These are phyloP conservation scores for Borostomias antarcticus DNA, from an alignment of 2,797 vertebrate species.

Conservation along the genomic window DNA sequence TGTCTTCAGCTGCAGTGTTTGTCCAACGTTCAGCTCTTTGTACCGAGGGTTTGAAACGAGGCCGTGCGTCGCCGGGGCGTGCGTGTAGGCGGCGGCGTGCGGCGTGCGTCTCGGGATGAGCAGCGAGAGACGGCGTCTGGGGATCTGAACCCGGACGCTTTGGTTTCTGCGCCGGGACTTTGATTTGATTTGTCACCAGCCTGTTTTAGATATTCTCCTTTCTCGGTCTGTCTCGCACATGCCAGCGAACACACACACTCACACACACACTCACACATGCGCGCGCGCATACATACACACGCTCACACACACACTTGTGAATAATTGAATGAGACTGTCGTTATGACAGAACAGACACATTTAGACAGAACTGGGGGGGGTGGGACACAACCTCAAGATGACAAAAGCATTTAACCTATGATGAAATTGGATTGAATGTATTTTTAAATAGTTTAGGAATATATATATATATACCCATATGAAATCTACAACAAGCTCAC, in stretches of 20 bases:
- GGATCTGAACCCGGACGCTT: conserved; percentile 8
- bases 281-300: too few species aligned
- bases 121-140: conserved; percentile 37
- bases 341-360: conserved; percentile 36
- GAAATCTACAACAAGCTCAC: too few species aligned
- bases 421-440: too few species aligned
- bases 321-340: conserved; percentile 22
- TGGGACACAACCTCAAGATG: conserved; percentile 24
- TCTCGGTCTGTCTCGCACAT: too few species aligned
- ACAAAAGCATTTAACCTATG: too few species aligned
- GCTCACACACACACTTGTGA: conserved; percentile 14
- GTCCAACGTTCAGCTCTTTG: conserved; percentile 32
- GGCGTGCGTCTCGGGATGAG: neutral
- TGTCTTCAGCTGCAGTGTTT: neutral
- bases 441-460: too few species aligned
- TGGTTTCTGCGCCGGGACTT: conserved; percentile 27
- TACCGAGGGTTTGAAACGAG: conserved; percentile 36
- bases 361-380: neutral
- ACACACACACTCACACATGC: too few species aligned
- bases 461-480: too few species aligned
- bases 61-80: conserved; percentile 16
- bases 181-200: conserved; percentile 24
- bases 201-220: neutral
- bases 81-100: conserved; percentile 11
- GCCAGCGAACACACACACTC: too few species aligned